Percentiles rank a stretch among this genome's conserved stretches.
Conservation (phyloP, 2,797 vertebrate genomes). For the Diglossa cyanea region DNA sequence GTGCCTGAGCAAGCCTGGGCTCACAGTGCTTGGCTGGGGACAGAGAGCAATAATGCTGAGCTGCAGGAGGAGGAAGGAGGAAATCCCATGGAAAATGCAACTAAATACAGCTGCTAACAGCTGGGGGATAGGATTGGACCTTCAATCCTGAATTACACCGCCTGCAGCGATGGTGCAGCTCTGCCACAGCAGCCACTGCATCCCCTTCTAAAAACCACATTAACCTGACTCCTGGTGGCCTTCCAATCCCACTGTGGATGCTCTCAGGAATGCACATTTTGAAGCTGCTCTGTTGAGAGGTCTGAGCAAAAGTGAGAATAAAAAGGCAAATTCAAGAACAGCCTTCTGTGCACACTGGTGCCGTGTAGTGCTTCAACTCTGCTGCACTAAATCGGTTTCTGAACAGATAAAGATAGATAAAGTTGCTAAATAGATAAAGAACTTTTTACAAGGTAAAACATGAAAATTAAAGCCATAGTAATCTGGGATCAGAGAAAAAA, state of each 20-base stretch:
- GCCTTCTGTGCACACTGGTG: accelerated
- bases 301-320: not conserved
- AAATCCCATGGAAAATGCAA: not conserved
- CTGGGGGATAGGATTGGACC: accelerated
- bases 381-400: not conserved
- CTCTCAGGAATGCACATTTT: not conserved
- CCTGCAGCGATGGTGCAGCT: accelerated
- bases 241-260: accelerated
- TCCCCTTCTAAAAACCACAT: not conserved
- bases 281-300: not conserved
- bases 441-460: not conserved
- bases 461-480: not conserved
- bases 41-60: not conserved
- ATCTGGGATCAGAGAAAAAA: not conserved
- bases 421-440: not conserved
- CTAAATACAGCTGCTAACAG: not conserved
- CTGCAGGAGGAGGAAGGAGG: not conserved
- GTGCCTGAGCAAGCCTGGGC: not conserved
- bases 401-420: not conserved
- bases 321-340: not conserved
- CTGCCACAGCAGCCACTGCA: not conserved
- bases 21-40: not conserved
- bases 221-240: not conserved
- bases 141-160: not conserved
- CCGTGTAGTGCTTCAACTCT: not conserved